Evolutionary conservation across 2,797 vertebrate genomes (phyloP), one percentile per base, ranked within the genome.

Genomic region (Eutrigla gurnardus): DNA sequence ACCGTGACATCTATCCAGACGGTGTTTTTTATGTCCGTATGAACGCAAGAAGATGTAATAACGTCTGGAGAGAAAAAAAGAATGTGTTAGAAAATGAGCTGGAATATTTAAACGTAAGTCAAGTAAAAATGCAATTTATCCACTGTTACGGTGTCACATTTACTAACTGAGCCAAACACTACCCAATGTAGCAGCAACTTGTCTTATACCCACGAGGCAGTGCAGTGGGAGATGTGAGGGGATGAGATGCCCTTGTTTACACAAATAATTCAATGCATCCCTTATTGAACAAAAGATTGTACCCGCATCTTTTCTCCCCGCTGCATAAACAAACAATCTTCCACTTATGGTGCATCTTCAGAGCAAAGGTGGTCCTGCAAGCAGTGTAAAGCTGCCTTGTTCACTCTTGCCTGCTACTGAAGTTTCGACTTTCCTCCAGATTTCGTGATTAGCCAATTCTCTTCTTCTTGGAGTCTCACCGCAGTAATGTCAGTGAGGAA

Each of bases 21-120:
- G 60, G 36, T 63, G 40, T 54, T 80, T 75, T 49, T 82, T 33
- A 75, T 47, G 36, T 75, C 65, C 11, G 14, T 70, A 50, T 54
- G 40, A 79, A 79, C 76, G 67, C 14, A 64, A 17, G 17, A 79
- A 42, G 64, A 62, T 78, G 70, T 71, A 76, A 74, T 75, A 60
- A 76, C 40, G 49, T 60, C 60, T 75, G 68, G 25, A 25, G 25
- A 32, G 52, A 7, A 63, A 65, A 74, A 65, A 74, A 64, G 25
- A 25, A 55, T 25, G 15, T 64, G 42, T 36, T 37, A 10, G 60
- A 73, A 75, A 62, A 62, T 71, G 58, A 75, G 66, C 37, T 15
- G 8, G 13, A 47, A 69, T 42, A 55, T 58, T 75, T 52, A 14
- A 59, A 35, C 53, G 18, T 13, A 14, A 47, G 39, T 53, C 3